These are phyloP conservation scores for Rousettus madagascariensis DNA, from an alignment of 2,797 vertebrate genomes.

Conservation along the genomic window DNA sequence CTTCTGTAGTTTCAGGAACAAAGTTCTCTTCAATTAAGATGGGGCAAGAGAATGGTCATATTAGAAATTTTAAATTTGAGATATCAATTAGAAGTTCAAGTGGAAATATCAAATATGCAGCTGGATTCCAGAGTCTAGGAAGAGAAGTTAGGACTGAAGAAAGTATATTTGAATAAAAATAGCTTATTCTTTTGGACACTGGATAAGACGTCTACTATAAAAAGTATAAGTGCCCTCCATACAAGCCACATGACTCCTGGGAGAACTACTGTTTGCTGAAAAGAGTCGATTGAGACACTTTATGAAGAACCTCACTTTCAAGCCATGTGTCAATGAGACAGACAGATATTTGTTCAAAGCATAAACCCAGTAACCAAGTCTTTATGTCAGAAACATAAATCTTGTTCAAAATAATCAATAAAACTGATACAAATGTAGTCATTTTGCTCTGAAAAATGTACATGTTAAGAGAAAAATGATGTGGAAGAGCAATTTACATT, in stretches of 20 bases:
- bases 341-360: not conserved
- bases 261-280: not conserved
- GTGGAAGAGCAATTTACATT: not conserved
- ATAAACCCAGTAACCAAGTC: not conserved
- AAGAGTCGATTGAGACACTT: not conserved
- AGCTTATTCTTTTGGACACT: not conserved
- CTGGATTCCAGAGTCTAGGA: not conserved
- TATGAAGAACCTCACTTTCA: not conserved
- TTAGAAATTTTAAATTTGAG: not conserved
- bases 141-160: not conserved
- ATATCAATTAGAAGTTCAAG: not conserved
- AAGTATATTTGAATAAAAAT: conserved; percentile 14
- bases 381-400: not conserved
- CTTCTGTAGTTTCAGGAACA: not conserved
- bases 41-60: not conserved
- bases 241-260: not conserved
- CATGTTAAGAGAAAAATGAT: not conserved
- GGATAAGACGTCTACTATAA: not conserved
- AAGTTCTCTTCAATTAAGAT: not conserved
- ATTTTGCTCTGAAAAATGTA: not conserved
- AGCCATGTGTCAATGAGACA: not conserved
- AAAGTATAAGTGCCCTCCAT: not conserved
- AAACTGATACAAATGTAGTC: not conserved
- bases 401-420: not conserved
- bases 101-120: not conserved